Conservation (phyloP, 2,888 invertebrate genomes). For the Toxonevra muliebris region DNA sequence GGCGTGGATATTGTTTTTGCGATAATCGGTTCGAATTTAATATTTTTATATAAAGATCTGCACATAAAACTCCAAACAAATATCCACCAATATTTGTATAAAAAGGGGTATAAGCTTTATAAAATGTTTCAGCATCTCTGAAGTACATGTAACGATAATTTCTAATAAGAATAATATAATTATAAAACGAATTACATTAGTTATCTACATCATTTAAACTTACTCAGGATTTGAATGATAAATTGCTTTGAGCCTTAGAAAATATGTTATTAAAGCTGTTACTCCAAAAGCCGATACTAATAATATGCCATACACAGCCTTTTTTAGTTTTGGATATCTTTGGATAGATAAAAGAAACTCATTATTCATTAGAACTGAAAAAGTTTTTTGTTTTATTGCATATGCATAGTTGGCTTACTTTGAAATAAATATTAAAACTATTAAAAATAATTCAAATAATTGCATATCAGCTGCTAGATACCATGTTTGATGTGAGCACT, state of each 20-base stretch:
- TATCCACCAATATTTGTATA: conserved; percentile 61
- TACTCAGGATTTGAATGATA: conserved; percentile 58
- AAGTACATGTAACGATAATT: conserved; percentile 58
- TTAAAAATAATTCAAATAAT: conserved; percentile 53
- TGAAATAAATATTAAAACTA: conserved; percentile 48
- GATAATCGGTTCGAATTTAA: conserved; percentile 6
- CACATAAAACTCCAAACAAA: conserved; percentile 54
- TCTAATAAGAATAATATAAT: conserved; percentile 33
- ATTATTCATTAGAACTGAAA: neutral
- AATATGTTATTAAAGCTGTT: conserved; percentile 47
- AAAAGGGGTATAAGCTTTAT: conserved; percentile 53
- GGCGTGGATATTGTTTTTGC: conserved; percentile 30
- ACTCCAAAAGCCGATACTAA: conserved; percentile 27
- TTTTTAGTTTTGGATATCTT: conserved; percentile 38
- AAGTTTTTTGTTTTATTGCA: too few relatives aligned
- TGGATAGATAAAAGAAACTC: too few relatives aligned
- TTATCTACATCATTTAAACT: conserved; percentile 29
- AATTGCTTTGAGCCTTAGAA: conserved; percentile 48
- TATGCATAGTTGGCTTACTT: conserved; percentile 46
- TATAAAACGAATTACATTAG: too few relatives aligned
- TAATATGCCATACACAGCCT: conserved; percentile 20
- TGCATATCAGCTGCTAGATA: conserved; percentile 60
- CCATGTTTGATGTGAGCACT: conserved; percentile 63
- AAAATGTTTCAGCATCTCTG: conserved; percentile 50
- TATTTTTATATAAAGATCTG: conserved; percentile 46